phyloP scores from a whole-genome alignment of 37 sponge, comb jelly and placozoan species.

The Geodia barretti region DNA sequence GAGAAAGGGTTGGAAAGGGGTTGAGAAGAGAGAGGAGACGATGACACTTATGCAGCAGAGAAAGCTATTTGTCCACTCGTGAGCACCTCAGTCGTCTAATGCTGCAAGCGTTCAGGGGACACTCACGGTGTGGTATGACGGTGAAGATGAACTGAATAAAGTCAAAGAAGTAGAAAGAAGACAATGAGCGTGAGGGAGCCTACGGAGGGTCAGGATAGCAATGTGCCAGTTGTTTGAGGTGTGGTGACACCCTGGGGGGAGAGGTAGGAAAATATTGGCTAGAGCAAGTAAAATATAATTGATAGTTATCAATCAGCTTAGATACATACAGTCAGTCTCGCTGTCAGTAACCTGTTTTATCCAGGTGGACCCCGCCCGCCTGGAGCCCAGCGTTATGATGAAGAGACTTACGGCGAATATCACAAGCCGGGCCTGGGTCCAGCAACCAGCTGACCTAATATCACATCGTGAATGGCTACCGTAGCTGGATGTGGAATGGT shows the following conservation, averaged over 20 bases:
- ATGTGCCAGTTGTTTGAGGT: constrained; percentile 28
- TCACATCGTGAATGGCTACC: no score
- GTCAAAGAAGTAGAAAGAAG: constrained; percentile 75
- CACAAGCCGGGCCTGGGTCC: constrained; percentile 14
- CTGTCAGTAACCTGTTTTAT: constrained; percentile 26
- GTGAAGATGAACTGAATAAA: constrained; percentile 70
- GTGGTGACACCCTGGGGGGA: constrained; percentile 17
- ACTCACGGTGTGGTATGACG: no score
- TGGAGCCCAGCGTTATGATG: constrained; percentile 32
- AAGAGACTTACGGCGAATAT: constrained; percentile 33
- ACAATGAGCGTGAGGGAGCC: constrained; percentile 59
- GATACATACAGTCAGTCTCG: not conserved
- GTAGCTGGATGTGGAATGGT: no score
- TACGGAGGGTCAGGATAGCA: constrained; percentile 34
- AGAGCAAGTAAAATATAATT: no score
- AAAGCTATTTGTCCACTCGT: no score
- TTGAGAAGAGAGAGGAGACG: no score
- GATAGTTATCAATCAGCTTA: not conserved
- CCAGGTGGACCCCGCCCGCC: constrained; percentile 37
- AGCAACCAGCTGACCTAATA: constrained; percentile 1
- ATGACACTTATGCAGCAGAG: no score
- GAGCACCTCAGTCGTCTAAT: no score
- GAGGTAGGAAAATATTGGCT: no score
- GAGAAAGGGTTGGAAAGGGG: no score
- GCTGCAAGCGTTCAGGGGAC: no score